phyloP scores from a whole-genome alignment of 2,888 invertebrate species.

The Callosobruchus maculatus region DNA sequence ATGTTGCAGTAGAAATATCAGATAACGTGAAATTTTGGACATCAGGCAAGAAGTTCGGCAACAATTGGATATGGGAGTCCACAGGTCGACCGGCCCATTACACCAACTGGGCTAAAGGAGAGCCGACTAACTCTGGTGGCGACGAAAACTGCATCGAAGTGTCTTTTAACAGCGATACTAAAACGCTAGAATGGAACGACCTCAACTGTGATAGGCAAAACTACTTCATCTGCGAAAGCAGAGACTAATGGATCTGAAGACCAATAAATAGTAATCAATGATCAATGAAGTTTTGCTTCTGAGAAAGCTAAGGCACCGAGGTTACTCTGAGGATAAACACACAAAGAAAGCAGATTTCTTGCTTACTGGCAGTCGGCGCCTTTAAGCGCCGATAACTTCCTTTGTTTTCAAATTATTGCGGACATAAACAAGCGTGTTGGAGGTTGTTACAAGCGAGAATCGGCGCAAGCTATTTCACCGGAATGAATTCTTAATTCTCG shows the following conservation, averaged over 20 bases:
- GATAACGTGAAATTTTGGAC: background rate
- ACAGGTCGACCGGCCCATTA: background rate
- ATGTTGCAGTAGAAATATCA: background rate
- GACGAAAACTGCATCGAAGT: conserved; percentile 1
- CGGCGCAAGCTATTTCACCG: too few relatives aligned
- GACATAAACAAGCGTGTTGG: too few relatives aligned
- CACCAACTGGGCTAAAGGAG: background rate
- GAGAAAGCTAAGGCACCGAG: too few relatives aligned
- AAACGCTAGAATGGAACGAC: conserved; percentile 1
- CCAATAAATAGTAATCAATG: too few relatives aligned
- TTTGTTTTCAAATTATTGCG: too few relatives aligned
- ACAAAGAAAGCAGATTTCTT: too few relatives aligned
- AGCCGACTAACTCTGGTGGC: conserved; percentile 1
- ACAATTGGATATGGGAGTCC: background rate
- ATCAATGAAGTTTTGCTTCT: too few relatives aligned
- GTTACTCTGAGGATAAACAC: too few relatives aligned
- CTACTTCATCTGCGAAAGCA: background rate
- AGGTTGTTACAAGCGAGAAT: too few relatives aligned
- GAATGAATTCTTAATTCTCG: too few relatives aligned
- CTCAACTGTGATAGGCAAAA: background rate
- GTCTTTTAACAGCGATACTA: background rate
- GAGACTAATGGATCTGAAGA: background rate
- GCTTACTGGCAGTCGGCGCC: too few relatives aligned
- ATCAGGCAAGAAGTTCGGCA: background rate
- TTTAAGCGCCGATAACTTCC: too few relatives aligned